Conservation (phyloP, 2,797 vertebrate genomes). For the Enteromius anoplus region DNA sequence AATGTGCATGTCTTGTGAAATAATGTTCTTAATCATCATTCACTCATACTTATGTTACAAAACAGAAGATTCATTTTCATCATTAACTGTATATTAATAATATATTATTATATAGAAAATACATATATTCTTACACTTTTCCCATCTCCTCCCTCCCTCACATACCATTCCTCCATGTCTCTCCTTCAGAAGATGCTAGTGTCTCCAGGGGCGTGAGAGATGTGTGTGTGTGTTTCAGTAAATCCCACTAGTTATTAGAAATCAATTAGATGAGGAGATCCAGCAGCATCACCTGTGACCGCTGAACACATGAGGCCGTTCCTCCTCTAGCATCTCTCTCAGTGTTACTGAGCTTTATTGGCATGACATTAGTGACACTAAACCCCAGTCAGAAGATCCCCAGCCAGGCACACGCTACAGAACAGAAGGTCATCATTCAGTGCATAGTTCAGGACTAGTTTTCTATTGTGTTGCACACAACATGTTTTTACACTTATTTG, state of each 20-base stretch:
- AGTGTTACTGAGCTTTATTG: slow-evolving; percentile 3
- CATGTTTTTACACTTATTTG: not conserved
- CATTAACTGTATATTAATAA: too few species aligned
- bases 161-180: not conserved
- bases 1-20: not conserved
- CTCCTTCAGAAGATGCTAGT: slow-evolving; percentile 14
- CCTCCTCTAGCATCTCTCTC: slow-evolving; percentile 1
- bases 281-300: slow-evolving; percentile 59
- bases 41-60: not conserved
- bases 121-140: not conserved
- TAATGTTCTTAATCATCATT: not conserved
- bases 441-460: not conserved
- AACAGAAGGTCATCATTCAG: not conserved
- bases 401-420: not conserved
- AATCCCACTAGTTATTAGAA: slow-evolving; percentile 59
- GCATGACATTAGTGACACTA: not conserved
- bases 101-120: too few species aligned
- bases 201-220: slow-evolving; percentile 2
- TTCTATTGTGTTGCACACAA: not conserved
- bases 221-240: slow-evolving; percentile 37
- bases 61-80: not conserved
- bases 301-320: not conserved
- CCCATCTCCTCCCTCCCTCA: not conserved
- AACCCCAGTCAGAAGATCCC: not conserved
- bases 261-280: slow-evolving; percentile 63